Base-by-base conservation (phyloP, 2,113 vertebrate species). In the Alligator sinensis region DNA sequence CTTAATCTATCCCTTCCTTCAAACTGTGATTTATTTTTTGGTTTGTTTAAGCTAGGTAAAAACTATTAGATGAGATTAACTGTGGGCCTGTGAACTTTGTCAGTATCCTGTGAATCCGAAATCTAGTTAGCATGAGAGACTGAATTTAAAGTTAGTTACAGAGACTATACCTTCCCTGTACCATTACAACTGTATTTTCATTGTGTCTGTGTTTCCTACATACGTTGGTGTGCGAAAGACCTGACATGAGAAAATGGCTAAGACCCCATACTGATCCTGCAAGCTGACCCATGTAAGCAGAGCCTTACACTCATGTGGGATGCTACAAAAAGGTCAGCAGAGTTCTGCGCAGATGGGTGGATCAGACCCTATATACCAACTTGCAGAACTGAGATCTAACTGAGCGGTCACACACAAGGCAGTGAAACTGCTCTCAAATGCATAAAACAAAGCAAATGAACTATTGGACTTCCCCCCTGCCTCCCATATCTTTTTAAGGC, bases 401-500 rank as follows among this genome's bases (percentile, higher is more conserved):
- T 77, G 18, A 47, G 47, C 47, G 9, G 19, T 12, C 21, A 34
- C n/a, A n/a, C 0, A 0, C 0, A 0, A 18, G 11, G 14, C 30
- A 90, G 30, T 13, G 24, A 74, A 18, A 18, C 1, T 1, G 77
- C 87, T 58, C 17, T 0, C 38, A 5, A 22, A 47, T n/a, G 81
- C 70, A 70, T 61, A 77, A 84, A 90, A 27, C 72, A 55, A 6
- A 68, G 88, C 90, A 83, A 82, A 84, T 12, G 30, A 80, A 94
- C 47, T 47, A 9, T 9, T 47, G 47, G 47, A 47, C 47, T 21
- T 85, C 87, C 68, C 54, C 62, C 54, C 58, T 19, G 24, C 24
- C 84, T 72, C 87, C 91, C 77, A 86, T 86, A 86, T 86, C 75
- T 58, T 12, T 75, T 5, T 87, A 60, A 8, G 38, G 21, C 22